Conservation (phyloP, 2,113 vertebrate genomes). For the Festucalex cinctus region DNA sequence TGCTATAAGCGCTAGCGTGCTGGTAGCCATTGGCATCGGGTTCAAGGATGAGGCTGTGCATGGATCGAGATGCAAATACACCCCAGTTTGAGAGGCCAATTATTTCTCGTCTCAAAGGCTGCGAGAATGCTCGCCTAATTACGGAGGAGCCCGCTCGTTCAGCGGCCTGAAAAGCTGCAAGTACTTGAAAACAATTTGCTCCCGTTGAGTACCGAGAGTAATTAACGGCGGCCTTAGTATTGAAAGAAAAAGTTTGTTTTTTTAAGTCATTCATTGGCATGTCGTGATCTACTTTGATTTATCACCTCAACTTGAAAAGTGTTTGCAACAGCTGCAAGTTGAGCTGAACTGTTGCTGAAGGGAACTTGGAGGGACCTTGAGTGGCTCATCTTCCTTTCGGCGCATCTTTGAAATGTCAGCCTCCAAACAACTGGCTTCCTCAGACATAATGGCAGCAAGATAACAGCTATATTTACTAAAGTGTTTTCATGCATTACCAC, state of each 20-base stretch:
- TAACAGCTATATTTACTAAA: constrained; percentile 65
- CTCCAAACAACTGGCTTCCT: constrained; percentile 50
- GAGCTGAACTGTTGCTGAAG: constrained; percentile 27
- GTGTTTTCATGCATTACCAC: constrained; percentile 57
- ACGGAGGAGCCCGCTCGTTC: constrained; percentile 50
- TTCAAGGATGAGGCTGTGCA: constrained; percentile 45
- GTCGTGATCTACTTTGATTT: constrained; percentile 41
- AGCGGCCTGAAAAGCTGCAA: constrained; percentile 58
- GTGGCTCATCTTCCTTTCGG: constrained; percentile 39
- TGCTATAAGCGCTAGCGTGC: constrained; percentile 4
- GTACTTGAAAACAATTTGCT: constrained; percentile 62
- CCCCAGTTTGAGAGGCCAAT: constrained; percentile 57
- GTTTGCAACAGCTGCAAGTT: constrained; percentile 30
- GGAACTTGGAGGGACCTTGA: constrained; percentile 48
- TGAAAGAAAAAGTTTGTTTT: constrained; percentile 47
- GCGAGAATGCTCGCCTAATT: constrained; percentile 60
- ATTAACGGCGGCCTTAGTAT: constrained; percentile 55
- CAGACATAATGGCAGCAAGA: constrained; percentile 54
- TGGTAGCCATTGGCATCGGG: constrained; percentile 19
- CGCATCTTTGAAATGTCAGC: constrained; percentile 47
- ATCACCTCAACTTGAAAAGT: constrained; percentile 42
- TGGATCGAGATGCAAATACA: constrained; percentile 46
- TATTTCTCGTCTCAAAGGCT: constrained; percentile 59
- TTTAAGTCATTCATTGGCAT: constrained; percentile 37
- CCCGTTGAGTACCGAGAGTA: constrained; percentile 53